Conservation (phyloP, 2,888 invertebrate genomes). For the Pyralis farinalis region DNA sequence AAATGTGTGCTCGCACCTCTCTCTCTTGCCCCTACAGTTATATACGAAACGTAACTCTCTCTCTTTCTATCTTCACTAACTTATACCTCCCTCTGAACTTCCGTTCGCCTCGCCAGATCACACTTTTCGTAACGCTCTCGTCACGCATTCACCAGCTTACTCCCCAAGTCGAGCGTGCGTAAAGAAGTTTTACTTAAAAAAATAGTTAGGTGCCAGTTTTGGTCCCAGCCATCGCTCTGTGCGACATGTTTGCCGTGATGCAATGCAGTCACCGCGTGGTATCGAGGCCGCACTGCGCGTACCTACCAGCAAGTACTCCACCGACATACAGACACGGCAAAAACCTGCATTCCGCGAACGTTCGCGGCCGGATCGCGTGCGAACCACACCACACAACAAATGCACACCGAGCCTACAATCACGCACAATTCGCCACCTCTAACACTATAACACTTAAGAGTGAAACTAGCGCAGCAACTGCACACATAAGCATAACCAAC, state of each 20-base stretch:
- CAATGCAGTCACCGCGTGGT: slow-evolving; percentile 4
- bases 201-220: no score
- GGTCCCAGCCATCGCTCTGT: no score
- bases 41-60: no score
- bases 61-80: no score
- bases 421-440: background rate
- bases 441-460: background rate
- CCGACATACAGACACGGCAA: slow-evolving; percentile 21
- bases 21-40: no score
- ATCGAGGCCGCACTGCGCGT: slow-evolving; percentile 2
- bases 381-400: slow-evolving; percentile 1
- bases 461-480: background rate
- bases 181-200: no score
- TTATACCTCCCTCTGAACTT: no score
- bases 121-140: no score
- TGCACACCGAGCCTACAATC: slow-evolving; percentile 16
- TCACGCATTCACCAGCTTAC: no score
- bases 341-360: slow-evolving; percentile 58
- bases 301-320: background rate
- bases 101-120: no score
- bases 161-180: no score
- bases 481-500: background rate
- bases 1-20: no score
- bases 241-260: slow-evolving; percentile 4
- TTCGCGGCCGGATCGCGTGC: slow-evolving; percentile 51